These are phyloP conservation scores for Montifringilla adamsi DNA, from an alignment of 2,113 vertebrate genomes.

Conservation along the genomic window DNA sequence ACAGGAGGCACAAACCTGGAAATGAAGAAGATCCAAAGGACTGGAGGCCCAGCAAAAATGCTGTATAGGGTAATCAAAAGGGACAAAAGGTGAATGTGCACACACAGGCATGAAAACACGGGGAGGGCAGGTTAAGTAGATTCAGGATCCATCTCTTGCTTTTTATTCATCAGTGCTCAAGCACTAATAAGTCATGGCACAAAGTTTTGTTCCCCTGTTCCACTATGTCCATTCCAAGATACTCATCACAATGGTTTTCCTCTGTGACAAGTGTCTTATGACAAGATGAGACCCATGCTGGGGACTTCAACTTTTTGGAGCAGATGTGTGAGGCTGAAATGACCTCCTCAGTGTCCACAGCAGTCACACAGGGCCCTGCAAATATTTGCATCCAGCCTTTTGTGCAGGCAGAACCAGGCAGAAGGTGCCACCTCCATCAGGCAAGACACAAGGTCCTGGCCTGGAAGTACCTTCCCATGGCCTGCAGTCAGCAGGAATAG, in stretches of 20 bases:
- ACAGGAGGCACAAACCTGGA: background rate
- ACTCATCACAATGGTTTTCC: background rate
- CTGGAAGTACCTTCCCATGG: background rate
- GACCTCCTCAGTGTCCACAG: background rate
- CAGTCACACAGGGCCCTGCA: background rate
- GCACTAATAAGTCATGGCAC: fast-evolving
- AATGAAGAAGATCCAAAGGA: background rate
- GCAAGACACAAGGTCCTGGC: background rate
- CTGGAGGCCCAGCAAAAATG: background rate
- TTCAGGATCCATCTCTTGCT: background rate
- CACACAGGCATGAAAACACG: fast-evolving
- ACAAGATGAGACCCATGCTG: background rate
- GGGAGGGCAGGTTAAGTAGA: background rate
- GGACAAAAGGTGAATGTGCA: background rate
- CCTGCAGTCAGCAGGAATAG: background rate
- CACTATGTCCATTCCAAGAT: background rate
- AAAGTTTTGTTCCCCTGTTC: background rate
- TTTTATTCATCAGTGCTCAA: background rate
- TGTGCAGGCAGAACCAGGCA: background rate
- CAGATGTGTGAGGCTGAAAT: background rate
- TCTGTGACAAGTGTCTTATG: background rate
- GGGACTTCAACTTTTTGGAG: background rate
- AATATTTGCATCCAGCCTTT: background rate
- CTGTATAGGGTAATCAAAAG: background rate
- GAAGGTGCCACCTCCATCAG: background rate